Evolutionary conservation across 2,888 invertebrate genomes (phyloP).

Genomic region (Archips crataeganus): DNA sequence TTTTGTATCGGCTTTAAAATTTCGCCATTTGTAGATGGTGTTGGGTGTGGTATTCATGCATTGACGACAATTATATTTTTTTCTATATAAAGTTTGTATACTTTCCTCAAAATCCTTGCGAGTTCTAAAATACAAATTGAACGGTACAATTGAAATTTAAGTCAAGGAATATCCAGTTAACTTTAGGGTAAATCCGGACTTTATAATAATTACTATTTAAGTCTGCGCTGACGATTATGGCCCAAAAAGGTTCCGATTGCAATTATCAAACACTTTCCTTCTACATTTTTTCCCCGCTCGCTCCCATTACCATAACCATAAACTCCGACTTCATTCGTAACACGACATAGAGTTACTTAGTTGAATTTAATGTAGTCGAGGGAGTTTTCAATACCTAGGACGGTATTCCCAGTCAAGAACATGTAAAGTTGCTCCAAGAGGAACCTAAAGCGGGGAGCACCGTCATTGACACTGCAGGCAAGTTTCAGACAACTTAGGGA

Average conservation of each 20-base stretch:
- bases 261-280: conserved; percentile 38
- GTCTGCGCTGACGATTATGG: conserved; percentile 17
- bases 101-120: background rate
- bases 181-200: conserved; percentile 15
- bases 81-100: background rate
- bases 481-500: conserved; percentile 63
- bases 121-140: background rate
- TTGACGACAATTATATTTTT: no score
- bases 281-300: conserved; percentile 25
- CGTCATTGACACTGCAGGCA: conserved; percentile 68
- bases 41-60: no score
- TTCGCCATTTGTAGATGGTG: no score
- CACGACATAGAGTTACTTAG: conserved; percentile 9
- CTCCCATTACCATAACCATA: conserved; percentile 12
- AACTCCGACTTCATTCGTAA: conserved; percentile 5
- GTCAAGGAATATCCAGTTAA: background rate
- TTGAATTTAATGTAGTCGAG: conserved; percentile 33
- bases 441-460: conserved; percentile 56
- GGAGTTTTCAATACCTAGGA: conserved; percentile 20
- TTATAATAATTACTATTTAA: conserved; percentile 31
- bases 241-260: conserved; percentile 25
- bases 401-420: conserved; percentile 31
- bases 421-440: conserved; percentile 49
- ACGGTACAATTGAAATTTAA: background rate
- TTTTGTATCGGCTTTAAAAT: no score